Percentiles rank a stretch among this genome's conserved stretches.
Conservation (phyloP, 2,113 vertebrate genomes). For the Oryzias celebensis region DNA sequence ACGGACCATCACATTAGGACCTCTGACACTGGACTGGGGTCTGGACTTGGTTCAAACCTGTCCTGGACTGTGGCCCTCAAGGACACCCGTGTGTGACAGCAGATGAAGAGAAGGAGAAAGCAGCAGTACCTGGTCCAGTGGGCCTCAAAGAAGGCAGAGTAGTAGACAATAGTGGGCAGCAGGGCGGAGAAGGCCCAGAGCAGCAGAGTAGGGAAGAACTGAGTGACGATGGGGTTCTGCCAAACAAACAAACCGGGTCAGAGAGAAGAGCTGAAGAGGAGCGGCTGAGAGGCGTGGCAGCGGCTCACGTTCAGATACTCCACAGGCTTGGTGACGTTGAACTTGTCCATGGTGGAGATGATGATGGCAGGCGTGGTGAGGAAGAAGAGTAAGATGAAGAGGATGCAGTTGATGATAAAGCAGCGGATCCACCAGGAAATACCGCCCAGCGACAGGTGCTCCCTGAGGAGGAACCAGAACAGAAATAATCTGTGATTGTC, state of each 20-base stretch:
- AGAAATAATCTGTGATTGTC: neutral
- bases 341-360: constrained; percentile 99
- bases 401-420: constrained; percentile 94
- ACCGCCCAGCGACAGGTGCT: constrained; percentile 91
- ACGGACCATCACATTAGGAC: neutral
- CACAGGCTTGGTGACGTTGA: constrained; percentile 97
- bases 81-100: neutral
- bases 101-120: neutral
- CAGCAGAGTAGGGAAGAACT: constrained; percentile 95
- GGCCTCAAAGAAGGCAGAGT: constrained; percentile 94
- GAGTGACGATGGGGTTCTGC: constrained; percentile 96
- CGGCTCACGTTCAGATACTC: constrained; percentile 93
- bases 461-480: constrained; percentile 74
- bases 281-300: neutral
- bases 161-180: constrained; percentile 97
- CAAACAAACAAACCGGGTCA: constrained; percentile 15
- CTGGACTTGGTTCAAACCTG: neutral
- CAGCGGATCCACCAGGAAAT: constrained; percentile 97
- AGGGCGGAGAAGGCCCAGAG: constrained; percentile 96
- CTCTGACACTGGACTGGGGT: neutral
- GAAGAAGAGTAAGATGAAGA: constrained; percentile 97
- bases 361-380: constrained; percentile 98
- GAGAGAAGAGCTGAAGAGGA: neutral
- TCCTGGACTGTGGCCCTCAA: neutral
- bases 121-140: constrained; percentile 91